Conservation (phyloP, 2,797 vertebrate genomes). For the Alfaro cultratus region DNA sequence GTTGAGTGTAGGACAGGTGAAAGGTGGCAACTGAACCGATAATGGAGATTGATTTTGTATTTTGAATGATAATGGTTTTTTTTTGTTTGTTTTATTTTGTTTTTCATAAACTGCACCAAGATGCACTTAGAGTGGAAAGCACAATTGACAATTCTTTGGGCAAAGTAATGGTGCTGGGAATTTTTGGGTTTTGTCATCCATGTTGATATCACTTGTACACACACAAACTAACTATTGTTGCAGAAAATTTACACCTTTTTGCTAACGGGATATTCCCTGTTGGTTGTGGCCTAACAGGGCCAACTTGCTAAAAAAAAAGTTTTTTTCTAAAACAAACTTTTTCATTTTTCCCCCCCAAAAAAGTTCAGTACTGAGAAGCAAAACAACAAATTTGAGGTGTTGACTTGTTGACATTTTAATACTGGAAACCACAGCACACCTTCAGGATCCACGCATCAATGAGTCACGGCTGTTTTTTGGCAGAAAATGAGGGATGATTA, state of each 20-base stretch:
- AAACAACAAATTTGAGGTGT: not conserved
- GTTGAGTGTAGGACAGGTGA: not conserved
- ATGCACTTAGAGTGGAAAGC: not conserved
- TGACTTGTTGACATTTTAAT: not conserved
- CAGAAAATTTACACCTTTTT: not conserved
- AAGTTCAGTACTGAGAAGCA: not conserved
- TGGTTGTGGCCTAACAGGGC: too few relatives aligned
- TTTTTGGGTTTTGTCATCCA: not conserved
- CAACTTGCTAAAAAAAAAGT: too few relatives aligned
- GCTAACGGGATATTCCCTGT: too few relatives aligned
- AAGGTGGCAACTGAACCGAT: not conserved
- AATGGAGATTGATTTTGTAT: not conserved
- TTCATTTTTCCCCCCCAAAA: not conserved
- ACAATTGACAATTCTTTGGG: not conserved
- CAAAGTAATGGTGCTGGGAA: not conserved
- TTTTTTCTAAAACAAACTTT: too few relatives aligned
- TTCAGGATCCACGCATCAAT: not conserved
- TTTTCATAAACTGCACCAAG: not conserved
- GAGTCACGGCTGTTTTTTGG: not conserved
- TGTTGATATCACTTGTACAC: not conserved
- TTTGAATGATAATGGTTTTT: not conserved
- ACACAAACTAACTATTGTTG: not conserved
- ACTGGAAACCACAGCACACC: not conserved
- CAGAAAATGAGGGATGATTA: not conserved
- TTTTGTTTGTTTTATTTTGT: not conserved